Percentiles rank a stretch among this genome's conserved stretches.
Conservation (phyloP, 2,113 vertebrate genomes). For the Strix aluco region DNA sequence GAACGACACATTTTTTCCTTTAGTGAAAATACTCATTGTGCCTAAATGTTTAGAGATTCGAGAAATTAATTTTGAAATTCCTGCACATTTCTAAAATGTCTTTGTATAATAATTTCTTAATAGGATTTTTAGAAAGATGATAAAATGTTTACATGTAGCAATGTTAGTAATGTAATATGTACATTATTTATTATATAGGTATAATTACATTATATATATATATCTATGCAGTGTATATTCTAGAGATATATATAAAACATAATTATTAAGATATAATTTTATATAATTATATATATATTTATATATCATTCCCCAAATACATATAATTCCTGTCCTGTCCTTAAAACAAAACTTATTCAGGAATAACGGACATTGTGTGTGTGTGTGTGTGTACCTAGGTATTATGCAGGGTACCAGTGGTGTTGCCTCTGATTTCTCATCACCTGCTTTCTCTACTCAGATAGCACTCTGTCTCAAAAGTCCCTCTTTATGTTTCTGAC, state of each 20-base stretch:
- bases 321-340: neutral
- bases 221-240: neutral
- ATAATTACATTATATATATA: neutral
- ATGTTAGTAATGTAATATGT: neutral
- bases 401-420: rapidly evolving
- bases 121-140: neutral
- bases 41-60: neutral
- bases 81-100: neutral
- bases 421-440: neutral
- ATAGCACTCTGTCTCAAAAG: neutral
- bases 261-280: too few relatives aligned
- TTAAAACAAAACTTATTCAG: neutral
- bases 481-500: neutral
- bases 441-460: neutral
- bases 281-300: too few relatives aligned
- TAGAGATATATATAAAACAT: neutral
- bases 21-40: neutral
- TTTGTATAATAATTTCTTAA: neutral
- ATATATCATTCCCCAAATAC: neutral
- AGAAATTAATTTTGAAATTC: neutral
- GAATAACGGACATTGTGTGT: neutral
- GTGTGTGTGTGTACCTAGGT: too few relatives aligned
- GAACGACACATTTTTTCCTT: neutral
- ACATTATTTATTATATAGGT: neutral
- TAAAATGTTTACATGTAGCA: neutral